Evolutionary conservation across 2,113 vertebrate genomes (phyloP), one percentile per base, ranked within the genome.

Genomic region (Ceyx margarethae): DNA sequence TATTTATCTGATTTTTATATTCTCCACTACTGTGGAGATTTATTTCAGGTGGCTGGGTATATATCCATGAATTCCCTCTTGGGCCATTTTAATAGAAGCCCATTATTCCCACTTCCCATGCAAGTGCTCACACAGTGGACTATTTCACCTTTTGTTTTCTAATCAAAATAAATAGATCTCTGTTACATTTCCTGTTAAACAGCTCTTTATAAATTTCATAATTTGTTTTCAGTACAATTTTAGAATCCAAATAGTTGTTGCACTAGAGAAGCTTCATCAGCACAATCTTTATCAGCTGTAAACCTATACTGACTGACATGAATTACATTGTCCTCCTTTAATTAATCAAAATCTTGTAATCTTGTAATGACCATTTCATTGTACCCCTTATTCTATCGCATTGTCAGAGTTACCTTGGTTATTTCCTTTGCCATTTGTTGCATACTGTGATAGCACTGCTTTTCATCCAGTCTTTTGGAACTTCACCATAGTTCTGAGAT

Each of bases 1-100:
- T 95, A 72, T 93, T 94, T 83, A 48, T 72, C 89, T 60, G 68
- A 66, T 69, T 93, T 94, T 88, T 71, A 64, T 57, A 73, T 89
- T 89, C 56, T 91, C 76, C 71, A 31, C 64, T 61, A 57, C 26
- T 87, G 3, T 85, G 43, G 46, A 46, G 15, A 40, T 57, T 64
- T 90, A 33, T 89, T 62, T 86, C 21, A 37, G 21, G 9, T 8
- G 18, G 4, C 15, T 46, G 15, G 5, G 5, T 83, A 29, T 64
- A 77, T 61, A 28, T 0, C 50, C 50, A 1, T 61, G 12, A 28
- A 50, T 89, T 92, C 14, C 9, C 17, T 75, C 11, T 46, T 8
- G 26, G n/a, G 31, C 28, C 23, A 28, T 91, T 88, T 91, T 64
- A 85, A 33, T 40, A 78, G n/a, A 51, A 57, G 16, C 25, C 11